Base-by-base conservation (phyloP, 2,888 invertebrate genomes). In the Eupeodes luniger region DNA sequence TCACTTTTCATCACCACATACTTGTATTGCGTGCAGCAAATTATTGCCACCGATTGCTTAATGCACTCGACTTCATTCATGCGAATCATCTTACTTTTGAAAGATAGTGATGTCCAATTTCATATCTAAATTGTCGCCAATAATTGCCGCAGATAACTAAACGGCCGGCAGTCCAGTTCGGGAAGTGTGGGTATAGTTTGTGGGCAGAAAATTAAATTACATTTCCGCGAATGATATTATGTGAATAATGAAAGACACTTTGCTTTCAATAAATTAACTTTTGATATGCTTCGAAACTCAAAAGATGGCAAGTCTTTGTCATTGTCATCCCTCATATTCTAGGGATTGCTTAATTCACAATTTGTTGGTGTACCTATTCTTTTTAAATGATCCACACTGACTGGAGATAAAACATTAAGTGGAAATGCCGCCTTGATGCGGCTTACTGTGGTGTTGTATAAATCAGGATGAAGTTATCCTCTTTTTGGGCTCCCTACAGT, bases 71-170 rank as follows among this genome's bases (percentile, higher is more conserved):
- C 82, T 82, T 64, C 59, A 79, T 79, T 75, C 69, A 75, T 49
- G 69, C 79, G 59, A 82, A 79, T 83, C 82, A 53, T 11, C 69
- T 53, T 47, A 47, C 19, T 40, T 5, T 16, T 16, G 16, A 19
- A 12, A 19, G 86, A 82, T 82, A 83, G 75, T 53, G 64, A 64
- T 69, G 64, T 82, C 9, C 82, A 83, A 61, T 75, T 83, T 83
- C 79, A 79, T 86, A 82, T 86, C 86, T 82, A 86, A 82, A 86
- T 86, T 86, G 86, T 83, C 82, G 57, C 75, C 82, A 82, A 86
- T 86, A 82, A 83, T 70, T 86, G 83, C 86, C 4, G 40, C 16
- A 75, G 79, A 83, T 70, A 70, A 69, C 36, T 55, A 36, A 36
- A 61, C 40, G 7, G 16, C 53, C 40, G 7, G 7, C 53, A n/a